phyloP scores from a whole-genome alignment of 2,113 vertebrate genomes.

The Heptranchias perlo region DNA sequence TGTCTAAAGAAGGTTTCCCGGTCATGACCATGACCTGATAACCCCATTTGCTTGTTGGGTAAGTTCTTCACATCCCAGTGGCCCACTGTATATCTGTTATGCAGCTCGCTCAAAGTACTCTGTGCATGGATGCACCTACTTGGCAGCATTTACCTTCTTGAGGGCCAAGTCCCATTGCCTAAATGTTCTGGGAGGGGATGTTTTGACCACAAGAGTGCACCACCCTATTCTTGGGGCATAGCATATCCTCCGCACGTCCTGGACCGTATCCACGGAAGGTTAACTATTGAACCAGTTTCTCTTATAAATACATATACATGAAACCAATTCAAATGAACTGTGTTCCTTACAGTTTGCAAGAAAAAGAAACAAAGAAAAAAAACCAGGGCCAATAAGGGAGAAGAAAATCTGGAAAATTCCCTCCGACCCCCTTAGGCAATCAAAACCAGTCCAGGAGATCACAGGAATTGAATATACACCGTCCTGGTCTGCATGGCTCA shows the following conservation, averaged over 20 bases:
- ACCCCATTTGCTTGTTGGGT: background rate
- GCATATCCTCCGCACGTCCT: background rate
- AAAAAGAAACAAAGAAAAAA: too few relatives aligned
- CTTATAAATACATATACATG: background rate
- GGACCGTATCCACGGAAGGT: background rate
- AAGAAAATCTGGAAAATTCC: too few relatives aligned
- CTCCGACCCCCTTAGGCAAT: too few relatives aligned
- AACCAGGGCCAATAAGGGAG: too few relatives aligned
- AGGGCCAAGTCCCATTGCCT: background rate
- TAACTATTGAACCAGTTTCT: background rate
- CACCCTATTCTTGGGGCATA: background rate
- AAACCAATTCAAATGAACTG: background rate
- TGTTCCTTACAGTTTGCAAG: background rate
- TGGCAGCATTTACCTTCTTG: background rate
- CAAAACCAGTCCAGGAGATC: too few relatives aligned
- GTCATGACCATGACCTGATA: background rate
- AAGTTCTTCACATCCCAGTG: background rate
- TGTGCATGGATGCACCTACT: background rate
- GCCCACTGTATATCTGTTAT: background rate
- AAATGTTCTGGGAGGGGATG: background rate
- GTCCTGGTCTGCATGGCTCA: too few relatives aligned
- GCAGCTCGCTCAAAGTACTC: background rate
- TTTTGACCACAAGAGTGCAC: background rate
- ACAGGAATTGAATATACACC: too few relatives aligned
- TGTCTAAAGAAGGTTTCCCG: background rate